phyloP scores from a whole-genome alignment of 2,113 vertebrate species.

The Vidua macroura region DNA sequence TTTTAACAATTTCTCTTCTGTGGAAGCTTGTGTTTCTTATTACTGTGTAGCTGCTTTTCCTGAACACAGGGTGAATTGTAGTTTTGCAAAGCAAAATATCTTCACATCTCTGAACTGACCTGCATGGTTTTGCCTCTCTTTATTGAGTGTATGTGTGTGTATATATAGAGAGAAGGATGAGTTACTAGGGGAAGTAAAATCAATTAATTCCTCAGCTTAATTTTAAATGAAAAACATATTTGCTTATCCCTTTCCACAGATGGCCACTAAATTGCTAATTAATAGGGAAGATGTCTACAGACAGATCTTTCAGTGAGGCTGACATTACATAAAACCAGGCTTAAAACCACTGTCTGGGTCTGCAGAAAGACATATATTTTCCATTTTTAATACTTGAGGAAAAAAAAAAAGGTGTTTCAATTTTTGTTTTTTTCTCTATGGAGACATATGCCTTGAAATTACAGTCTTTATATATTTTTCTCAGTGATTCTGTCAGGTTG shows the following conservation, averaged over 20 bases:
- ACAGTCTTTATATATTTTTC: background rate
- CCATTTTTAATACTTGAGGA: background rate
- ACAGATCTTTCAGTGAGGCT: background rate
- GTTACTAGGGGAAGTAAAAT: background rate
- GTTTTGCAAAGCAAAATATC: background rate
- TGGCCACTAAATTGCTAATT: conserved; percentile 24
- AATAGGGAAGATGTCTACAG: background rate
- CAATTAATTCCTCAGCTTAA: conserved; percentile 1
- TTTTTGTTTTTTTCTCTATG: conserved; percentile 11
- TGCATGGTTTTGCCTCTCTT: background rate
- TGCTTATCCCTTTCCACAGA: conserved; percentile 10
- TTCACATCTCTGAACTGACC: conserved; percentile 17
- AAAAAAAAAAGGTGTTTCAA: background rate
- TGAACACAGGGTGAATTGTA: background rate
- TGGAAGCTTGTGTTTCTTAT: background rate
- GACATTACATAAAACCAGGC: background rate
- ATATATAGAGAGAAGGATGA: background rate
- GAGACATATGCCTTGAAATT: background rate
- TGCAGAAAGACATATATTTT: background rate
- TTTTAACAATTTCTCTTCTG: background rate
- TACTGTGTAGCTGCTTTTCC: background rate
- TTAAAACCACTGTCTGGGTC: background rate
- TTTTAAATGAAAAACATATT: conserved; percentile 27
- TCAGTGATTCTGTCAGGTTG: background rate
- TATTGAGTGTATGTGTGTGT: background rate